Conservation (phyloP, 2,888 invertebrate species). For the Adela reaumurella region DNA sequence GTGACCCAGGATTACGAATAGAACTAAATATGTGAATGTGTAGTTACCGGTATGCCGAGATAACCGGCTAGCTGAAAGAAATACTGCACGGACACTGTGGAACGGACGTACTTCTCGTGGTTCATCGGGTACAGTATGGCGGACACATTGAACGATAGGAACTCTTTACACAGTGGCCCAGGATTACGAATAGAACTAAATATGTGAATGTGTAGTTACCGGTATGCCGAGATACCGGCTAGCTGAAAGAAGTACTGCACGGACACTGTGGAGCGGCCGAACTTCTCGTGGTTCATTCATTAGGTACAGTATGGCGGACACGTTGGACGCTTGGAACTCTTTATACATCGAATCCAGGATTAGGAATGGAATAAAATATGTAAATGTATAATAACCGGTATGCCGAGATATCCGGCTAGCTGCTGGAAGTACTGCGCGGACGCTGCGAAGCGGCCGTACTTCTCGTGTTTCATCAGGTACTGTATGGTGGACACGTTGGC, state of each 20-base stretch:
- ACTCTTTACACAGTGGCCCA: conserved; percentile 86
- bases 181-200: too few species aligned
- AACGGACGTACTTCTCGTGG: conserved; percentile 89
- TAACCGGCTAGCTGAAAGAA: conserved; percentile 91
- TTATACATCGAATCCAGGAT: conserved; percentile 85
- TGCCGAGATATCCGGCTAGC: conserved; percentile 88
- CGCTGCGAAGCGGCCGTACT: conserved; percentile 88
- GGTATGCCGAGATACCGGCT: conserved; percentile 94
- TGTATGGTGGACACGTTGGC: conserved; percentile 89
- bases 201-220: too few species aligned
- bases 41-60: conserved; percentile 90
- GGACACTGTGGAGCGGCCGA: conserved; percentile 88
- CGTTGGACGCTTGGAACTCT: conserved; percentile 84
- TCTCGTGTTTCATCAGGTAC: conserved; percentile 94
- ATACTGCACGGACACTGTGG: conserved; percentile 91
- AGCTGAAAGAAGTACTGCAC: conserved; percentile 92
- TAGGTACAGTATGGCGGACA: conserved; percentile 89
- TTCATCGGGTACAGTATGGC: conserved; percentile 94
- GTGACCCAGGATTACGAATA: too few species aligned
- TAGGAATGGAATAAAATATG: too few species aligned
- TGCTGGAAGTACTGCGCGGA: conserved; percentile 93
- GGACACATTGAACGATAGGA: conserved; percentile 84
- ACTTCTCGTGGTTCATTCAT: conserved; percentile 95
- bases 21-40: conserved; percentile 16
- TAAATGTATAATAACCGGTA: conserved; percentile 51